phyloP scores from a whole-genome alignment of 2,113 vertebrate genomes.

The Semnornis frantzii region DNA sequence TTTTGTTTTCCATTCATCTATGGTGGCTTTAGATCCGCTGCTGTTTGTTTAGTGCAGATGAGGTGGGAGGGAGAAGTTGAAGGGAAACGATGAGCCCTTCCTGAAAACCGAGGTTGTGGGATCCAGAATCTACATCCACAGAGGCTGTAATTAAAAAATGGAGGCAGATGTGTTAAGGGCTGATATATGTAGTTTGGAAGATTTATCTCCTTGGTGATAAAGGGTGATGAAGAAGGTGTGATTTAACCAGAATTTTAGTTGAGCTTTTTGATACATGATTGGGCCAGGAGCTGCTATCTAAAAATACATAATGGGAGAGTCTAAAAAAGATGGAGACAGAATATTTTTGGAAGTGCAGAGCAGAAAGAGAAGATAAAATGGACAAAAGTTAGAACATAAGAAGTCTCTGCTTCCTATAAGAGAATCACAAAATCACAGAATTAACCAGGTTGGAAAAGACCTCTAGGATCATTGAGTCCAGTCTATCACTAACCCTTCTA shows the following conservation, averaged over 20 bases:
- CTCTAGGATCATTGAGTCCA: too few relatives aligned
- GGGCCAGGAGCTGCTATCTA: not conserved
- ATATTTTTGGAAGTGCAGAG: not conserved
- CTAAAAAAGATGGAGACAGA: not conserved
- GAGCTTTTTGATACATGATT: not conserved
- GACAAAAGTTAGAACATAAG: not conserved
- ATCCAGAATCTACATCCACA: rapidly evolving
- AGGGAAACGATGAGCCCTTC: not conserved
- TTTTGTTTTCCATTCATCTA: not conserved
- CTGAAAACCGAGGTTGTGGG: not conserved
- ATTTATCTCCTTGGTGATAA: not conserved
- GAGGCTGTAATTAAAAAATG: rapidly evolving
- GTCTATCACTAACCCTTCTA: too few relatives aligned
- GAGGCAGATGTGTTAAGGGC: not conserved
- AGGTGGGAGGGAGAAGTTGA: not conserved
- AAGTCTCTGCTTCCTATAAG: not conserved
- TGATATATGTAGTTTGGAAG: too few relatives aligned
- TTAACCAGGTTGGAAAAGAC: too few relatives aligned
- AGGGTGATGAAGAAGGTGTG: not conserved
- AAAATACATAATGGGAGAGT: not conserved
- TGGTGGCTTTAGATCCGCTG: not conserved
- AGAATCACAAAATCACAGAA: not conserved
- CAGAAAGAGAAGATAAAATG: not conserved
- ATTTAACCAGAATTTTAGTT: not conserved
- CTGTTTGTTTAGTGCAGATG: too few relatives aligned